Conservation (phyloP, 2,113 vertebrate species). For the Xenopus laevis region DNA sequence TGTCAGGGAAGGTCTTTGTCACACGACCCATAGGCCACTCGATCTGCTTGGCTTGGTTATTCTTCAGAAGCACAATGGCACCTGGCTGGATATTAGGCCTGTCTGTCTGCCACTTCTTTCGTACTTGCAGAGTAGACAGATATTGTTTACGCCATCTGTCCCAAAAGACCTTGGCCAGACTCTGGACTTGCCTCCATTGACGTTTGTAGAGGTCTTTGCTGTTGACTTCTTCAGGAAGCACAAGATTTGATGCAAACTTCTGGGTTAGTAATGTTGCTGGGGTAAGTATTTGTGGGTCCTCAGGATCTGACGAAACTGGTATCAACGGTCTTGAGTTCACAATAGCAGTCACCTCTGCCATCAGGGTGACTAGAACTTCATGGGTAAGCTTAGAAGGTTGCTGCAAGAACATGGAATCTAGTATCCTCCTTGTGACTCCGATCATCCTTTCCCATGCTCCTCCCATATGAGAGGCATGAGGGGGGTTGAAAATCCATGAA, state of each 20-base stretch:
- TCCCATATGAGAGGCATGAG: background rate
- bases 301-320: background rate
- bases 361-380: background rate
- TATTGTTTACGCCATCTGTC: background rate
- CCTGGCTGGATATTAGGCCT: background rate
- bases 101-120: background rate
- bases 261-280: background rate
- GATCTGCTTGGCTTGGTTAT: background rate
- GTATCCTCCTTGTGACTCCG: background rate
- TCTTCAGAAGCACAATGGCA: background rate
- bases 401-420: background rate
- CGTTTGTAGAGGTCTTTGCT: background rate
- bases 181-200: background rate
- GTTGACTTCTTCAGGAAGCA: background rate
- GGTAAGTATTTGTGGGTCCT: background rate
- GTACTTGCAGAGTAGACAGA: background rate
- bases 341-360: background rate
- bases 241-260: background rate
- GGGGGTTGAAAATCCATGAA: background rate
- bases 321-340: background rate
- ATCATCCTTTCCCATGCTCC: background rate
- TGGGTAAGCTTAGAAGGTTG: background rate
- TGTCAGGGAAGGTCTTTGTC: background rate
- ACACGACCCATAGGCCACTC: background rate
- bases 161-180: background rate